A percentile compares a stretch with the other conserved stretches of the same genome.
Evolutionary conservation across 2,797 vertebrate species (phyloP).

Genomic region (Acipenser oxyrinchus): DNA sequence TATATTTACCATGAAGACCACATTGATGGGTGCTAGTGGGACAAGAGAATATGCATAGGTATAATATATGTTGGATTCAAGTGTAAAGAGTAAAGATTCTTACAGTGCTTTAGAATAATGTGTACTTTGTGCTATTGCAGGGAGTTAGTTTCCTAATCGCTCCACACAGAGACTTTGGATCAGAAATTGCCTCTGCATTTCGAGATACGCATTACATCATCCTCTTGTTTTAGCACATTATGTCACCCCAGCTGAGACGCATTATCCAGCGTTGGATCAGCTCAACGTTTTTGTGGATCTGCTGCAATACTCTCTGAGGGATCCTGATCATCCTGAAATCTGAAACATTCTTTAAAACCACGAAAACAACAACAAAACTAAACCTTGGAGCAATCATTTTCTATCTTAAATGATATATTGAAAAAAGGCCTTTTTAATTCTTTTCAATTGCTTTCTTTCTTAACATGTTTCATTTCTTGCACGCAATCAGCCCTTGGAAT

Average conservation of each 20-base stretch:
- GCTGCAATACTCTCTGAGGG: slow-evolving; percentile 62
- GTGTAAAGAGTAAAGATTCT: no score
- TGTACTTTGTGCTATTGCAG: no score
- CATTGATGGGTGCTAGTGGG: neutral
- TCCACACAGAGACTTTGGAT: slow-evolving; percentile 51
- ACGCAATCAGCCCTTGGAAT: neutral
- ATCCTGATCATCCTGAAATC: slow-evolving; percentile 66
- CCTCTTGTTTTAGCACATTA: slow-evolving; percentile 70
- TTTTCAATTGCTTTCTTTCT: neutral
- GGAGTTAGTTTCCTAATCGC: slow-evolving; percentile 8
- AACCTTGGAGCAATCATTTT: neutral
- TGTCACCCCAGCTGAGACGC: slow-evolving; percentile 68
- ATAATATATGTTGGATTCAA: no score
- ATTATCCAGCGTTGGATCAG: slow-evolving; percentile 65
- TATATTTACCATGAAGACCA: no score
- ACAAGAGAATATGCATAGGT: no score
- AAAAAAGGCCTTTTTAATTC: neutral
- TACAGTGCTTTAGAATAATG: no score
- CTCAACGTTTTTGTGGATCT: slow-evolving; percentile 54
- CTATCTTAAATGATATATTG: neutral
- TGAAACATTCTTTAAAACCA: slow-evolving; percentile 42
- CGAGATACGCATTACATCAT: slow-evolving; percentile 70
- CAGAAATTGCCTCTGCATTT: slow-evolving; percentile 58
- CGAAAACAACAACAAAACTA: neutral
- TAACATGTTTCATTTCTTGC: neutral